Conservation (phyloP, 2,797 vertebrate species). For the Clarias platycephalus region DNA sequence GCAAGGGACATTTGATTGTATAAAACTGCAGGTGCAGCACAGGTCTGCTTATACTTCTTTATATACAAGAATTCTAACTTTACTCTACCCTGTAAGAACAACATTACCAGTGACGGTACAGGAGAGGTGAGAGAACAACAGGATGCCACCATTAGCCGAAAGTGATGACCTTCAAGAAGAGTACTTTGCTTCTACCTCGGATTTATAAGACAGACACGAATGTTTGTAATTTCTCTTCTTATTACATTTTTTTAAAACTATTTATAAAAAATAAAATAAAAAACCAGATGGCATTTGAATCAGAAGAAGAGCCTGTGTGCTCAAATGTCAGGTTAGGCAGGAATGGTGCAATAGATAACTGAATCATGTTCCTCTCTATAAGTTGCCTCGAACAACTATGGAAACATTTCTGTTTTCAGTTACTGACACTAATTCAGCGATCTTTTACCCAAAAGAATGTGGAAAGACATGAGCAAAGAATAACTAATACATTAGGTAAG, state of each 20-base stretch:
- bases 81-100: constrained; percentile 15
- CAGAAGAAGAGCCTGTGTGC: constrained; percentile 25
- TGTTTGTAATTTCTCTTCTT: constrained; percentile 19
- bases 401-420: background rate
- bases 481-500: too few relatives aligned
- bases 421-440: background rate
- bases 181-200: constrained; percentile 6
- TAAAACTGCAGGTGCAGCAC: constrained; percentile 1
- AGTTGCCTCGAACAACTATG: background rate
- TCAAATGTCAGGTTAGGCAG: constrained; percentile 40
- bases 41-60: constrained; percentile 15
- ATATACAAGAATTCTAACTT: constrained; percentile 14
- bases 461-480: background rate
- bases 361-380: background rate
- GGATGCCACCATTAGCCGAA: constrained; percentile 24
- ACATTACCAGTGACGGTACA: constrained; percentile 39
- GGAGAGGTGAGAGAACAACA: constrained; percentile 7
- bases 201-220: constrained; percentile 14
- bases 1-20: constrained; percentile 25
- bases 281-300: constrained; percentile 37
- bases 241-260: background rate
- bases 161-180: constrained; percentile 51
- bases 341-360: constrained; percentile 26
- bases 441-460: background rate
- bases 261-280: background rate